phyloP scores from a whole-genome alignment of 2,888 invertebrate genomes.

The Cenopis cana region DNA sequence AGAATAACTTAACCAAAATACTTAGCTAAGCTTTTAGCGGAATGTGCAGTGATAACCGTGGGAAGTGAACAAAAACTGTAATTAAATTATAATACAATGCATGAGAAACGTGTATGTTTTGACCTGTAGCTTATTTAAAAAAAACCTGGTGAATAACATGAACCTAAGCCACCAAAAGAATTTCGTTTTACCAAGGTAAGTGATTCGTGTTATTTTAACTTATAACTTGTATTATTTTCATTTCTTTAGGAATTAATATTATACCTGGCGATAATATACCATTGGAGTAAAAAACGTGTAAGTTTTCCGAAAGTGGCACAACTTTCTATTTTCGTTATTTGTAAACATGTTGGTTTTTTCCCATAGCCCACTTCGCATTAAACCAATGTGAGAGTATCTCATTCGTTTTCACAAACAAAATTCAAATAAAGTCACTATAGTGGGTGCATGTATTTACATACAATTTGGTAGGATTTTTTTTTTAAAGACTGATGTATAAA shows the following conservation, averaged over 20 bases:
- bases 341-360: constrained; percentile 39
- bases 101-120: constrained; percentile 60
- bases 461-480: not conserved
- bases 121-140: constrained; percentile 33
- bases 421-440: not conserved
- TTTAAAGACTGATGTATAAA: not conserved
- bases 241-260: not conserved
- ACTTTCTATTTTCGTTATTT: constrained; percentile 43
- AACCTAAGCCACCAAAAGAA: constrained; percentile 54
- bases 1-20: constrained; percentile 82
- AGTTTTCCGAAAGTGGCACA: constrained; percentile 24
- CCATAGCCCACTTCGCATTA: constrained; percentile 12
- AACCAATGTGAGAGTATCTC: not conserved
- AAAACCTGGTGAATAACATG: constrained; percentile 54
- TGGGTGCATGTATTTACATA: not conserved
- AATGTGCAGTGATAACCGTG: constrained; percentile 72
- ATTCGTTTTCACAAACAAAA: not conserved
- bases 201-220: constrained; percentile 50
- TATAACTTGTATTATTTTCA: not conserved
- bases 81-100: constrained; percentile 66
- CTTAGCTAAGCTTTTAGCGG: constrained; percentile 72
- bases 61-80: constrained; percentile 62
- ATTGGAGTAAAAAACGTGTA: not conserved
- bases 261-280: not conserved
- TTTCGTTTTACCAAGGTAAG: constrained; percentile 60